phyloP scores from a whole-genome alignment of 2,888 invertebrate species.

The Gonocerus acuteangulatus region DNA sequence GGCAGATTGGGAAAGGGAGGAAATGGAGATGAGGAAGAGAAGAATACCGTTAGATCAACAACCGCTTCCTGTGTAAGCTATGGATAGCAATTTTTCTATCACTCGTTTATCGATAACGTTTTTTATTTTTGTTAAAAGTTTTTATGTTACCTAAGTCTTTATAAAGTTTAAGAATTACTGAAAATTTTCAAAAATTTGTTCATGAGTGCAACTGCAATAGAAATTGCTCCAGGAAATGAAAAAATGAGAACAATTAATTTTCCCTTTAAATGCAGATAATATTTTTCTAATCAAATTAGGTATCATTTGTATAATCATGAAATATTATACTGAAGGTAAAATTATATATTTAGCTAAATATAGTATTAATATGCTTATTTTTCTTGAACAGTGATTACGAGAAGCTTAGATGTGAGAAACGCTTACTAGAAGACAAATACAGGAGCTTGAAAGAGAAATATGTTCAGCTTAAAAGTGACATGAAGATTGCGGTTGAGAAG shows the following conservation, averaged over 20 bases:
- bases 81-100: not conserved
- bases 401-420: slow-evolving; percentile 60
- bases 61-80: not conserved
- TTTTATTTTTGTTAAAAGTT: not conserved
- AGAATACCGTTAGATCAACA: slow-evolving; percentile 8
- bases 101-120: not conserved
- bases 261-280: too few species aligned
- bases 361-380: too few species aligned
- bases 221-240: too few species aligned
- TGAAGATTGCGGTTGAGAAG: slow-evolving; percentile 67
- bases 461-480: slow-evolving; percentile 67
- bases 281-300: too few species aligned
- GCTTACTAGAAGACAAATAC: slow-evolving; percentile 70
- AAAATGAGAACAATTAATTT: too few species aligned
- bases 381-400: slow-evolving; percentile 47
- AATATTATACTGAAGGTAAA: too few species aligned
- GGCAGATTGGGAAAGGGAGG: slow-evolving; percentile 38
- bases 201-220: too few species aligned
- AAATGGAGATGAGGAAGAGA: slow-evolving; percentile 38
- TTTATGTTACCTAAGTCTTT: too few species aligned
- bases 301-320: too few species aligned
- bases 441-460: slow-evolving; percentile 74
- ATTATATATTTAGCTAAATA: too few species aligned
- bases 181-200: too few species aligned
- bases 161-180: too few species aligned